Base-by-base conservation (phyloP, 1,140 invertebrate species). In the Drosophila arizonae region DNA sequence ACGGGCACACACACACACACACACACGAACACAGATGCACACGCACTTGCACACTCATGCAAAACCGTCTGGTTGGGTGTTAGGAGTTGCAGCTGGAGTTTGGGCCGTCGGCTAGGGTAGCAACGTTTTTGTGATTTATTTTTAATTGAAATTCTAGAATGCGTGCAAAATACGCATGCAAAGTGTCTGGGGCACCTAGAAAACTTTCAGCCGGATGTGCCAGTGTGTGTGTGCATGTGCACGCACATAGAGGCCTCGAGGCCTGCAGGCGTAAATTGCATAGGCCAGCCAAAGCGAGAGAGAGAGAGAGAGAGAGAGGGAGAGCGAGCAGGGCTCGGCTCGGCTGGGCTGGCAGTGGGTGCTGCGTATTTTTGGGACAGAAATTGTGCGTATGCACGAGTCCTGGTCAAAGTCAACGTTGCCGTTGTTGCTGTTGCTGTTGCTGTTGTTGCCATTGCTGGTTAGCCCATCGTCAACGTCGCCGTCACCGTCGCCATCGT, bases 111-210 rank as follows among this genome's bases (percentile, higher is more conserved):
- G 58, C 48, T 60, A 39, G 56, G 54, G 61, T 58, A 69, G 72
- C 85, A 85, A 90, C 86, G 81, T 85, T 88, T 90, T 84, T 91
- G 90, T 91, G 90, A 91, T 91, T 91, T 91, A 91, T 91, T 91
- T 91, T 91, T 91, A 91, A 91, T 91, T 91, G 90, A 91, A 91
- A 91, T 90, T 91, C 90, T 90, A 91, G 90, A 91, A 91, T 91
- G 90, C 90, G 90, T 91, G 82, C 90, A 91, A 90, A 90, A 90
- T 88, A 89, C 84, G 85, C 89, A 90, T 87, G 89, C 89, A 81
- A 90, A 90, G 80, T 89, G 84, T 88, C 80, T 89, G 79, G 82
- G 76, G 76, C 82, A 79, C 79, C 84, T 87, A 86, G 79, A 82
- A 78, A 85, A 86, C 75, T 85, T 87, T 80, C 67, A 46, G 56